Conservation (phyloP, 2,113 vertebrate species). For the Pedetes capensis region DNA sequence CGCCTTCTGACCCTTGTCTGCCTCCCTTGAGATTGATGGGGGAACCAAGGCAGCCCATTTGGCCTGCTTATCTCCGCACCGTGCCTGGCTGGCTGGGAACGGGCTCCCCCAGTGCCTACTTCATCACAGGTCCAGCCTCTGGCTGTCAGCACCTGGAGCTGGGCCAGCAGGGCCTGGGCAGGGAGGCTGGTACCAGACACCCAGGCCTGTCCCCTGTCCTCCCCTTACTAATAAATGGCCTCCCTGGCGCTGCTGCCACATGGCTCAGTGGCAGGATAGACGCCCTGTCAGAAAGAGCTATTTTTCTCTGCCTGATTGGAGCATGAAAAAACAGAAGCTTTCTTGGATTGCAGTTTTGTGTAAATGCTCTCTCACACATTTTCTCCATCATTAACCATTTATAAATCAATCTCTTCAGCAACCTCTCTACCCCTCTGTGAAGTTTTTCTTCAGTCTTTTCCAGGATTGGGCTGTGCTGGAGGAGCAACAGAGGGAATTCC, state of each 20-base stretch:
- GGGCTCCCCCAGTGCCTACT: background rate
- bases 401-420: constrained; percentile 33
- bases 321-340: constrained; percentile 46
- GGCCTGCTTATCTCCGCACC: constrained; percentile 23
- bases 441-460: background rate
- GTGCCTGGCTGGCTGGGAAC: background rate
- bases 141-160: constrained; percentile 50
- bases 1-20: background rate
- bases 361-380: background rate
- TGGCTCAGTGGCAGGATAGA: background rate
- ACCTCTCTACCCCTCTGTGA: background rate
- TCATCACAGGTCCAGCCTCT: background rate
- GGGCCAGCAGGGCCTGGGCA: background rate
- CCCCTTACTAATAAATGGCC: constrained; percentile 52
- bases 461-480: background rate
- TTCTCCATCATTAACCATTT: constrained; percentile 16
- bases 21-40: background rate
- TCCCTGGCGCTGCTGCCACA: background rate
- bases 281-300: background rate
- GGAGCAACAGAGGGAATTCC: background rate
- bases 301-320: constrained; percentile 45
- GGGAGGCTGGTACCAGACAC: constrained; percentile 49
- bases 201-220: constrained; percentile 42
- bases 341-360: background rate
- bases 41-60: background rate